Evolutionary conservation across 2,113 vertebrate species (phyloP), one percentile per base, ranked within the genome.

Genomic region (Microcebus griseorufus): DNA sequence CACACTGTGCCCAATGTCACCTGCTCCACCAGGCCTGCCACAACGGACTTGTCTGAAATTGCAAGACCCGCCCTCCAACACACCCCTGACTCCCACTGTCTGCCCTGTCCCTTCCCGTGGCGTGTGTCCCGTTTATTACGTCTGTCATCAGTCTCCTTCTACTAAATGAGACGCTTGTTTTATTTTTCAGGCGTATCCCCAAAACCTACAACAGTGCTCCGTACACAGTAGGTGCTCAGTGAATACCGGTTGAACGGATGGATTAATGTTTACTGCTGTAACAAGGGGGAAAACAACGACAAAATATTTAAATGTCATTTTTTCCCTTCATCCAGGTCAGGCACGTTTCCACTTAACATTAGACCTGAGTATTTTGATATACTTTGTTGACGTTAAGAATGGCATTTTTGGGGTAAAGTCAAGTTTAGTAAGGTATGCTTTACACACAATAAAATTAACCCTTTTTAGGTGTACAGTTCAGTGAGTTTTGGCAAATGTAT

Each of bases 61-160:
- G 42, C 9, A 62, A 84, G 60, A 14, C 18, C 55, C 69, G 58
- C 16, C 55, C 20, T 27, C n/a, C 9, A 4, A 18, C 6, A 13
- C 39, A 5, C 23, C 42, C 10, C 32, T 39, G 20, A 2, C 10
- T 7, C 42, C 48, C 86, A 20, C 10, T 17, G 14, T 4, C 32
- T 20, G n/a, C 2, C 45, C 62, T 2, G 1, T 7, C 9, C 39
- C 70, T n/a, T 62, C 53, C 62, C 14, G 2, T 9, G 48, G 25
- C 34, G 22, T 0, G 3, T 5, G 25, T 11, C 51, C 2, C 23
- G 1, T 11, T 34, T 22, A 6, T 27, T 45, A 34, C 8, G 3
- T 82, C 22, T 34, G 12, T 76, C 39, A 29, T 12, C 9, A 27
- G 67, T 14, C 27, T 9, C 10, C 22, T 12, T n/a, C 55, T 87